Base-by-base conservation (phyloP, 64 coral and sea anemone genomes). In the Catalaphyllia jardinei region DNA sequence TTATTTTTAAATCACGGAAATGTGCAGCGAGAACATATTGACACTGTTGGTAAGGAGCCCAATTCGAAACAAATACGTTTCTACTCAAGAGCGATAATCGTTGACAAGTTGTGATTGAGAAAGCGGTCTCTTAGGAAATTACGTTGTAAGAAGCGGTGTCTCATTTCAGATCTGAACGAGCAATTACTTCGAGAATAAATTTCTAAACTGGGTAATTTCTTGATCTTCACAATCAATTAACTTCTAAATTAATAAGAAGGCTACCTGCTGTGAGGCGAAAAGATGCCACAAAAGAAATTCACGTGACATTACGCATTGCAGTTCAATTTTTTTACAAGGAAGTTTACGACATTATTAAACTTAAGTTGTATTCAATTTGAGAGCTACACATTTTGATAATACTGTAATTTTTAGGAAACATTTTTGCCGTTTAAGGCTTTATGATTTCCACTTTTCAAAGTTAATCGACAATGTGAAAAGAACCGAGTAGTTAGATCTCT, bases 191-290 rank as follows among this genome's bases (percentile, higher is more conserved):
- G 80, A 39, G 35, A 84, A 50, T 46, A 67, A 62, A 22, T 15
- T 62, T 22, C 14, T 18, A 31, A 67, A 25, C 31, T 16, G 19
- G 10, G 18, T 27, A 67, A 67, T 49, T 42, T 35, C 31, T 18
- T 84, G 60, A 84, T 67, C 62, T 51, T 67, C 10, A 42, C 17
- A 27, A 2, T 28, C 24, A 84, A 84, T 84, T 69, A 83, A 69
- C 33, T 82, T 25, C 55, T 22, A 62, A 33, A 33, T 84, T 3
- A 49, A 49, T 13, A 67, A 50, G 22, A 39, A 46, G n/a, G 50
- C 67, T n/a, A 6, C 62, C 30, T 12, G 79, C 79, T 82, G 79
- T 13, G 79, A 30, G 12, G 20, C 2, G 3, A 54, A 78, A 6
- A 24, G 19, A 6, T 38, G 8, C 67, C 18, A 24, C 19, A 78